Evolutionary conservation across 2,797 vertebrate species (phyloP), one percentile per base, ranked within the genome.

Genomic region (Tapirus indicus): DNA sequence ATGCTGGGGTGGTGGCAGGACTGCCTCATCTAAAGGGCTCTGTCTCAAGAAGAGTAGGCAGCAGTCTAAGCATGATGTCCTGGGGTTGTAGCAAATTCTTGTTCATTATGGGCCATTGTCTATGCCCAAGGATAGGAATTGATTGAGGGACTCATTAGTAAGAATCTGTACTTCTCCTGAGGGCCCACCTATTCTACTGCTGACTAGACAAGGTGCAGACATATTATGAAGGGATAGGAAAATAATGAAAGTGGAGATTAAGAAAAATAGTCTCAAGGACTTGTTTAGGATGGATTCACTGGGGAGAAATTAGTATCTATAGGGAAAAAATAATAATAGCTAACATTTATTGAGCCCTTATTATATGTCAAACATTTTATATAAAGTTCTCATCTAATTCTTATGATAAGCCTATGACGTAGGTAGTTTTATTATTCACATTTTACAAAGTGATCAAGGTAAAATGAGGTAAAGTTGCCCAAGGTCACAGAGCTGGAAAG

Each of bases 341-440:
- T 84, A 95, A 58, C 7, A 66, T 82, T 91, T 84, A 88, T 66
- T 92, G 60, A 95, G 41, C 8, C 5, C 32, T 95, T 89, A 77
- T 13, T 44, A 29, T 87, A 84, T 96, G 52, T 14, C 17, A 94
- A 89, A 0, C 0, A 69, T 84, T 88, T 96, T 72, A 78, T 94
- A 60, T 74, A 69, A 93, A 89, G 6, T 89, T 91, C 17, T 95
- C 21, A 71, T 95, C 54, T 92, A n/a, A 69, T 94, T 96, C 41
- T 94, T 12, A 69, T 62, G 58, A 64, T 92, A 87, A 90, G 8
- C 32, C 41, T 92, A 54, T 80, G n/a, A 80, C 29, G 16, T 84
- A 92, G 27, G 6, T 56, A 56, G 38, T 68, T 84, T 80, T 86
- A 82, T 79, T 85, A 93, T 38, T 91, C n/a, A 58, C 6, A 64